Base-by-base conservation (phyloP, 2,888 invertebrate species). In the Amaurobius ferox region DNA sequence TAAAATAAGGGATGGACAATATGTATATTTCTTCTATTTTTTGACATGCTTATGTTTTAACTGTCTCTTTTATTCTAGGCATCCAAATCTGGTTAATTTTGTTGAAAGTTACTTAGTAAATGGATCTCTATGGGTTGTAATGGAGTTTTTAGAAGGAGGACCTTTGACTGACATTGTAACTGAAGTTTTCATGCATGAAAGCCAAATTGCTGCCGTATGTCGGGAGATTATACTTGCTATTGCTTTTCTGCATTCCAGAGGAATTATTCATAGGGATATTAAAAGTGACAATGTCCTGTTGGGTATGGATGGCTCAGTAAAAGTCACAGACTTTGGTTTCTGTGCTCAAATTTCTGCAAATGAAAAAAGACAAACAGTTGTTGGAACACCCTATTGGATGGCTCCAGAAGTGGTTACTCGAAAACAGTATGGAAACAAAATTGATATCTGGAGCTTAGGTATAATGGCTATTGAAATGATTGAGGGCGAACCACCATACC, bases 331-430 rank as follows among this genome's bases (percentile, higher is more conserved):
- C 92, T 99, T 99, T 92, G 99, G 99, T 9, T 99, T 99, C 92
- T 99, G 98, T 92, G 99, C 98, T 1, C 98, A 98, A 91, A 96
- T 99, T 77, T 94, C 95, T 61, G 98, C 97, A 89, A 96, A 97
- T 90, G 90, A 91, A 70, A 98, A 98, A 91, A 93, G 97, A n/a
- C 96, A 96, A 91, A 98, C 98, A 0, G 97, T 98, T 96, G 98
- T 98, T 0, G 98, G 98, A n/a, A 98, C 98, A 0, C 98, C 98
- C 0, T 98, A 97, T 90, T 98, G 98, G 98, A 98, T 98, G 98
- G 97, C 98, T 0, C 98, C 98, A 0, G 97, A 97, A 91, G 96
- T 97, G 0, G 96, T 97, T 0, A 96, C 96, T 0, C 93, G 97
- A 88, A 97, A 98, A 90, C 96, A 97, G 89, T 98, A 98, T 90